phyloP scores from a whole-genome alignment of 2,113 vertebrate genomes.

The Hiodon tergisus region DNA sequence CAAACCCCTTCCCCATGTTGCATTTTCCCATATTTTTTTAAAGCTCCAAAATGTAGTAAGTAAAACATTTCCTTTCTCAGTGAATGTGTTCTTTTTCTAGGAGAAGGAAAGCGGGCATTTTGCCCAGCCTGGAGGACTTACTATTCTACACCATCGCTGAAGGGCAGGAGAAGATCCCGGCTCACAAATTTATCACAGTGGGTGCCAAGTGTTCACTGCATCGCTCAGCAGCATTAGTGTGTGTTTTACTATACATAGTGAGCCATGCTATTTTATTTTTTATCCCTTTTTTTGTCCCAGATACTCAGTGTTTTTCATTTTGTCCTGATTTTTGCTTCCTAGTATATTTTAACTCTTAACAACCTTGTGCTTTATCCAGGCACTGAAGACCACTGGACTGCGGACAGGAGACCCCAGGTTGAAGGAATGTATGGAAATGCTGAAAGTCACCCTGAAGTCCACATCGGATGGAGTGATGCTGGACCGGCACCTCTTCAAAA shows the following conservation, averaged over 20 bases:
- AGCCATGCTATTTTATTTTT: not conserved
- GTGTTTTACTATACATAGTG: not conserved
- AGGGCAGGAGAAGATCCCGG: slow-evolving; percentile 96
- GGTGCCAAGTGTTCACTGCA: slow-evolving; percentile 43
- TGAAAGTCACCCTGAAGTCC: slow-evolving; percentile 87
- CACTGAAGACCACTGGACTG: slow-evolving; percentile 92
- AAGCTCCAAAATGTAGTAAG: not conserved
- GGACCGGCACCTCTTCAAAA: slow-evolving; percentile 97
- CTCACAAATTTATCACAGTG: slow-evolving; percentile 96
- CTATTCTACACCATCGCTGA: slow-evolving; percentile 98
- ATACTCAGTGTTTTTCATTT: too few relatives aligned
- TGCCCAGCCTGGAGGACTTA: slow-evolving; percentile 95
- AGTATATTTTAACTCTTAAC: not conserved
- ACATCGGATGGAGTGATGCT: slow-evolving; percentile 89
- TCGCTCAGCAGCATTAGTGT: not conserved
- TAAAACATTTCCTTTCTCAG: too few relatives aligned
- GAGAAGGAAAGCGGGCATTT: slow-evolving; percentile 87
- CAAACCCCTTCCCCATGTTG: slow-evolving; percentile 28
- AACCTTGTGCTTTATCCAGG: slow-evolving; percentile 56
- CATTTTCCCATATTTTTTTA: slow-evolving; percentile 3
- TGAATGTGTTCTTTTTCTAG: slow-evolving; percentile 49
- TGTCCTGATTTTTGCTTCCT: too few relatives aligned
- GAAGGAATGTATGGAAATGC: slow-evolving; percentile 99
- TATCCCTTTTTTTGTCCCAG: too few relatives aligned
- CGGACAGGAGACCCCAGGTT: slow-evolving; percentile 92